Evolutionary conservation across 2,113 vertebrate species (phyloP).

Genomic region (Struthidea cinerea): DNA sequence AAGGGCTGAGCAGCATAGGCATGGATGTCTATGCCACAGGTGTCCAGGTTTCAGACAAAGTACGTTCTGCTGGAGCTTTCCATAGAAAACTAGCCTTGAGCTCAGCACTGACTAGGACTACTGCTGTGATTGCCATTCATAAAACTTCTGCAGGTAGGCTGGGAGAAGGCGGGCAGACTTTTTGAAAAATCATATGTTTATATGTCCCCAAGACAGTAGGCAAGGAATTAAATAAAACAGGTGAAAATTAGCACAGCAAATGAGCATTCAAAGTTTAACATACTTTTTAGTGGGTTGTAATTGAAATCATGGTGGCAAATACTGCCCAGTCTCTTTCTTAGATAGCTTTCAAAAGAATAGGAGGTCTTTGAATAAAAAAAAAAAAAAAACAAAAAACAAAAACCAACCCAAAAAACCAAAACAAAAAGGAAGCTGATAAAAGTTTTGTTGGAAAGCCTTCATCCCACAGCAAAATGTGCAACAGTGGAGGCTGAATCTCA

Average conservation of each 20-base stretch:
- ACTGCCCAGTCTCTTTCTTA: background rate
- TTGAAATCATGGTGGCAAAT: background rate
- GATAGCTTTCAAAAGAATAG: background rate
- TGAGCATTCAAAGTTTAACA: background rate
- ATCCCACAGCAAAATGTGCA: background rate
- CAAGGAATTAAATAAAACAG: accelerated
- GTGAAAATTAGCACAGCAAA: background rate
- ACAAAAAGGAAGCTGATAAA: background rate
- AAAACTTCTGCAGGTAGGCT: background rate
- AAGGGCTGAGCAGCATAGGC: background rate
- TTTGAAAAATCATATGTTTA: background rate
- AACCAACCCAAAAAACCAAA: too few relatives aligned
- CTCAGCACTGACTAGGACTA: background rate
- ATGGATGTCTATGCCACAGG: background rate
- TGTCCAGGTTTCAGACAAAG: background rate
- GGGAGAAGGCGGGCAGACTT: background rate
- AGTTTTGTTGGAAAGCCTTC: background rate
- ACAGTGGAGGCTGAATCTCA: background rate
- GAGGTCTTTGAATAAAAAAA: background rate
- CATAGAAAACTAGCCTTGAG: background rate
- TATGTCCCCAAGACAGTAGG: background rate
- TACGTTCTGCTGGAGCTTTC: background rate
- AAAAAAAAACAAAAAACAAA: background rate
- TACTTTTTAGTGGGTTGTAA: background rate
- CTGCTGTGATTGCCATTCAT: background rate